phyloP scores from a whole-genome alignment of 2,888 invertebrate species.

The Hirtodrosophila confusa region DNA sequence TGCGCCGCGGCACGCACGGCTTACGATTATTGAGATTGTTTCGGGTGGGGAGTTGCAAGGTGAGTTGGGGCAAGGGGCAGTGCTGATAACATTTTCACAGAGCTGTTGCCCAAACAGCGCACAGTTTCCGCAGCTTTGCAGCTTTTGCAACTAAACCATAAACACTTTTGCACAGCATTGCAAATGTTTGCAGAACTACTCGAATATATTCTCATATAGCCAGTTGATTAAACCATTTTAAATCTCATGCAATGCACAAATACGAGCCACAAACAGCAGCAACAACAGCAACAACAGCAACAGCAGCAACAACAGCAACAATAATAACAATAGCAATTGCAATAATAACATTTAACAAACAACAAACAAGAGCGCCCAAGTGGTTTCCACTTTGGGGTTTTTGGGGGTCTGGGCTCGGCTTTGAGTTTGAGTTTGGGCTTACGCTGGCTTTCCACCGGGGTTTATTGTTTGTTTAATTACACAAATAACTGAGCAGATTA shows the following conservation, averaged over 20 bases:
- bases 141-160: slow-evolving; percentile 43
- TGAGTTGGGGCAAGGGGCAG: too few species aligned
- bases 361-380: slow-evolving; percentile 45
- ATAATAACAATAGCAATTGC: slow-evolving; percentile 31
- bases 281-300: slow-evolving; percentile 17
- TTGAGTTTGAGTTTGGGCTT: slow-evolving; percentile 21
- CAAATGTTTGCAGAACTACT: slow-evolving; percentile 49
- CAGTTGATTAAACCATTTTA: slow-evolving; percentile 72
- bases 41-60: background rate
- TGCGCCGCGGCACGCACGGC: background rate
- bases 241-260: slow-evolving; percentile 52
- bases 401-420: slow-evolving; percentile 6
- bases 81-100: slow-evolving; percentile 39
- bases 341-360: slow-evolving; percentile 55
- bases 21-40: slow-evolving; percentile 2
- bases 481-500: slow-evolving; percentile 73
- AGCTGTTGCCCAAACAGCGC: slow-evolving; percentile 29
- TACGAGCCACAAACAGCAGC: slow-evolving; percentile 8
- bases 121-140: slow-evolving; percentile 14
- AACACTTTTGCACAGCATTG: slow-evolving; percentile 43
- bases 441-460: slow-evolving; percentile 28
- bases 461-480: slow-evolving; percentile 75
- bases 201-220: background rate
- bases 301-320: slow-evolving; percentile 15
- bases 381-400: slow-evolving; percentile 50